A percentile compares a stretch with the other conserved stretches of the same genome.
Evolutionary conservation across 2,888 invertebrate genomes (phyloP).

Genomic region (Itoplectis maculator): DNA sequence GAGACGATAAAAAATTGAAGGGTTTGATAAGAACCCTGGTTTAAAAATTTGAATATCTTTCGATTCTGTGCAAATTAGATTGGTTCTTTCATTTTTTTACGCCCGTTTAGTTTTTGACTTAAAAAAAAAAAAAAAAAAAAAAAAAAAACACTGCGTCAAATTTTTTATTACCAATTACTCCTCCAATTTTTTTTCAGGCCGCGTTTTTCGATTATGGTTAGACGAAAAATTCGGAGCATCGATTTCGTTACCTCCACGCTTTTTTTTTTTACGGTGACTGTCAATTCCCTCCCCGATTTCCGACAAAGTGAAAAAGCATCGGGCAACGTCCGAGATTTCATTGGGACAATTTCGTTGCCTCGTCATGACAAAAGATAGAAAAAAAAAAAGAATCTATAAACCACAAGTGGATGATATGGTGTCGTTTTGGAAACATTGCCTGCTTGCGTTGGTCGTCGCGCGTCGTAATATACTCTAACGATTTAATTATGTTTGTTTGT

Average conservation of each 20-base stretch:
- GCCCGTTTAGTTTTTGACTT: neutral
- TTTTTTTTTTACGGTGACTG: constrained; percentile 46
- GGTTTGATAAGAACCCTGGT: neutral
- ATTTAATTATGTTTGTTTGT: constrained; percentile 78
- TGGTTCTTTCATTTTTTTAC: neutral
- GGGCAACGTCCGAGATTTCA: constrained; percentile 17
- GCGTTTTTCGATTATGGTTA: neutral
- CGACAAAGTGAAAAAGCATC: constrained; percentile 16
- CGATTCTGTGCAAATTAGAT: constrained; percentile 6
- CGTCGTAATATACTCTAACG: constrained; percentile 78
- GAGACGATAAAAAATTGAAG: too few relatives aligned
- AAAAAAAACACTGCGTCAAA: neutral
- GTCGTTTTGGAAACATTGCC: constrained; percentile 79
- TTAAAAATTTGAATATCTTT: neutral
- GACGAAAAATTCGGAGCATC: constrained; percentile 19
- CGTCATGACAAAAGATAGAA: constrained; percentile 29
- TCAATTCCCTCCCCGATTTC: constrained; percentile 47
- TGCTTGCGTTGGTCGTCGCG: constrained; percentile 75
- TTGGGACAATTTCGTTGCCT: constrained; percentile 27
- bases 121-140: neutral
- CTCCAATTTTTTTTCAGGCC: neutral
- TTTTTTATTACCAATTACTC: neutral
- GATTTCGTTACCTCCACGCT: constrained; percentile 37
- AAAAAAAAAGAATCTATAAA: constrained; percentile 32
- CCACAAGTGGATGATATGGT: constrained; percentile 38